Percentiles rank a stretch among this genome's conserved stretches.
These are phyloP conservation scores for Scatophagus argus DNA, from an alignment of 2,113 vertebrate genomes.

Conservation along the genomic window DNA sequence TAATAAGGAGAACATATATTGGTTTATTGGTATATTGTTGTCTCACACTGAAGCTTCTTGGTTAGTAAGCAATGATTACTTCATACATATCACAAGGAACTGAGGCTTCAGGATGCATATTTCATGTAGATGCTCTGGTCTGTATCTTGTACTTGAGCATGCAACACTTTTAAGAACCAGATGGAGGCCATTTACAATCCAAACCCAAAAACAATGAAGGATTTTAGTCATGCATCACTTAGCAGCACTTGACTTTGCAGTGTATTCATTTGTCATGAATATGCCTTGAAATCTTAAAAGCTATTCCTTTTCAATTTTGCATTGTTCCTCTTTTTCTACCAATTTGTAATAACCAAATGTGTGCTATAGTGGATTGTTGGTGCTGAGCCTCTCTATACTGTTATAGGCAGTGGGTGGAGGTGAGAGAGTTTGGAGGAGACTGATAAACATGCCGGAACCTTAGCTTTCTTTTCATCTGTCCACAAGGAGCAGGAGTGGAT, in stretches of 20 bases:
- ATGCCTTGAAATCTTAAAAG: constrained; percentile 22
- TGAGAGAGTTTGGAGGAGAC: not conserved
- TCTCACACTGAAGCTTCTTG: not conserved
- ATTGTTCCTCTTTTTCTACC: not conserved
- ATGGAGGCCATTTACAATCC: constrained; percentile 72
- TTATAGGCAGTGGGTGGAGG: not conserved
- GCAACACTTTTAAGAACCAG: constrained; percentile 66
- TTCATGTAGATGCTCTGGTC: constrained; percentile 54
- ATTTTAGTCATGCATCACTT: constrained; percentile 73
- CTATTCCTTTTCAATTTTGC: not conserved
- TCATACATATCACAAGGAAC: constrained; percentile 34
- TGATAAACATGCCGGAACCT: not conserved
- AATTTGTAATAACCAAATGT: constrained; percentile 7
- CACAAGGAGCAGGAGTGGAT: not conserved
- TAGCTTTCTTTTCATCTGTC: not conserved
- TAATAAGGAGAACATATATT: not conserved
- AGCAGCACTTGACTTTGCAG: constrained; percentile 67
- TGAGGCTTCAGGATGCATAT: constrained; percentile 54
- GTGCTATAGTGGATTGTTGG: not conserved
- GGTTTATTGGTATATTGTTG: not conserved
- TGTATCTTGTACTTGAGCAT: constrained; percentile 69
- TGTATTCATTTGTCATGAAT: constrained; percentile 46
- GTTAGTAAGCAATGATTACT: constrained; percentile 36
- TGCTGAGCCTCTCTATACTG: not conserved
- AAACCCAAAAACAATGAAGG: constrained; percentile 62